These are phyloP conservation scores for Henricia sp. DNA, from an alignment of 53 echinoderm and acorn worm species.

Conservation along the genomic window DNA sequence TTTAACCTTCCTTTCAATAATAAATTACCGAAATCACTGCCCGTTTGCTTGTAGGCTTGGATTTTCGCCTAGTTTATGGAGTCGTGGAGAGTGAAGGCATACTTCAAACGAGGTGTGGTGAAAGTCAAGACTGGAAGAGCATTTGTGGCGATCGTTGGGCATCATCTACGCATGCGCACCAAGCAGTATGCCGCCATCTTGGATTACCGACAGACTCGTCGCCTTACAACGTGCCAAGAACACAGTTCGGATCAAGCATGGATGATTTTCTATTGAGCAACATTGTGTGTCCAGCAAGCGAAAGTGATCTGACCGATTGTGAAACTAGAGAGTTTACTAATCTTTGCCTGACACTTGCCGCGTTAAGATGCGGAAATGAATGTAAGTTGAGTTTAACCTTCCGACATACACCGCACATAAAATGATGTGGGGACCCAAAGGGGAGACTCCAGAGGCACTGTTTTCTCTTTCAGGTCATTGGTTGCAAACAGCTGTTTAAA, in stretches of 20 bases:
- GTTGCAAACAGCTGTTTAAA: no score
- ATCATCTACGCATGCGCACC: not conserved
- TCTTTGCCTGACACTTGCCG: not conserved
- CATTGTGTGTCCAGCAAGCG: not conserved
- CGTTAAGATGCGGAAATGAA: not conserved
- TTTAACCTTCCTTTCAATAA: no score
- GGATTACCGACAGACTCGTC: not conserved
- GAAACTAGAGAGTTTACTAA: not conserved
- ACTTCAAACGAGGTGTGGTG: not conserved
- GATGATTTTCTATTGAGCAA: not conserved
- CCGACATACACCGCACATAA: no score
- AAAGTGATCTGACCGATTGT: not conserved
- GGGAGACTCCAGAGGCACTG: no score
- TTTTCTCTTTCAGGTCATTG: no score
- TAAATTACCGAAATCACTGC: no score
- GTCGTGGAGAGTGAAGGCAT: not conserved
- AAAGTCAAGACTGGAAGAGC: not conserved
- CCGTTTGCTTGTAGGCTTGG: not conserved
- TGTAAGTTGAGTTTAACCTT: no score
- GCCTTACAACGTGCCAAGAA: not conserved
- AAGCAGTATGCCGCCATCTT: conserved; percentile 24
- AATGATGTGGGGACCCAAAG: no score
- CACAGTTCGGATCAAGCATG: not conserved
- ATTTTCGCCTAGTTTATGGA: not conserved
- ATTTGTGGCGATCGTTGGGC: not conserved